Base-by-base conservation (phyloP, 2,888 invertebrate species). In the Tetranychus truncatus region DNA sequence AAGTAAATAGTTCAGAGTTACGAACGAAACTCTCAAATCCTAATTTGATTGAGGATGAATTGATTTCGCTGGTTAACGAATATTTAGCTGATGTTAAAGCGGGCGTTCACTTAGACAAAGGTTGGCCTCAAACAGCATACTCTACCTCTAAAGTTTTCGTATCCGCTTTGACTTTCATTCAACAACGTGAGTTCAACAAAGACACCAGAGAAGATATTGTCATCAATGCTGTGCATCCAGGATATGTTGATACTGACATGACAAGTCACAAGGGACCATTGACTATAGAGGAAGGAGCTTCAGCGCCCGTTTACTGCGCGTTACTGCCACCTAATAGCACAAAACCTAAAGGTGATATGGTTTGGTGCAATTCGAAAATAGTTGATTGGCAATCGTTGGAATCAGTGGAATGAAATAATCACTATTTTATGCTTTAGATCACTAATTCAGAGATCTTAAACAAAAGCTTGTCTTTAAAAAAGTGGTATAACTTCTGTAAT, bases 161-260 rank as follows among this genome's bases (percentile, higher is more conserved):
- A 1, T 87, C 86, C 71, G 89, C 89, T 0, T 81, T 91, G 76
- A 86, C 88, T 1, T 83, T 85, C 76, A 85, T 90, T 77, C 89
- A 89, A 78, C 89, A 90, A 79, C 83, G 86, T 76, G 80, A 85
- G 66, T 84, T 89, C 18, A 83, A 86, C 77, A 81, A 81, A 11
- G 83, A 85, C 79, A 77, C 81, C 18, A 77, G 81, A 65, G 80
- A 84, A 0, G 85, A 86, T 82, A 88, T 88, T 78, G 86, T 90
- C 75, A 86, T 89, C 15, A 91, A 90, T 82, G 84, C 87, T 76
- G 80, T 88, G 2, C 88, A 89, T 82, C 91, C 91, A 0, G 91
- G 91, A 0, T 89, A 87, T 81, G 90, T 91, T 0, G 86, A 86
- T 78, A 91, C 91, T 0, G 90, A 91, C 80, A 88, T 91, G 90